Percentiles rank a stretch among this genome's conserved stretches.
Evolutionary conservation across 2,113 vertebrate species (phyloP).

Genomic region (Gnathochromis pfefferi): DNA sequence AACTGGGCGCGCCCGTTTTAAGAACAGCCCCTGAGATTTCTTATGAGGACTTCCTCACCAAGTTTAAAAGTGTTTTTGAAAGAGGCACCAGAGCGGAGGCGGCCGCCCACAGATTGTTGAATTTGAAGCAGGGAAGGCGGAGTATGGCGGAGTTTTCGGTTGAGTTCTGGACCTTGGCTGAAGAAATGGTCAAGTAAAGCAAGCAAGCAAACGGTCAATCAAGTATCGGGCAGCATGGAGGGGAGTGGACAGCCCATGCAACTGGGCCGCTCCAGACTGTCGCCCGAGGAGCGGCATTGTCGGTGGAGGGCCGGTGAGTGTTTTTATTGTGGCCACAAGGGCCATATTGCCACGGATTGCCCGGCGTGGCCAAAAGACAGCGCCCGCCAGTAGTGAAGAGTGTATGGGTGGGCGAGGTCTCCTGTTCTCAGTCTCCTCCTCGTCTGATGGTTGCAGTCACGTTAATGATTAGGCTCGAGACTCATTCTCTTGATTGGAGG

Average conservation of each 20-base stretch:
- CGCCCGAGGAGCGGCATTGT: accelerated
- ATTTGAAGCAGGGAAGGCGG: accelerated
- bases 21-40: not conserved
- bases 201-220: not conserved
- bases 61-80: not conserved
- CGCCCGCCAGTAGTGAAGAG: not conserved
- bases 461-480: accelerated
- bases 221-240: not conserved
- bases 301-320: too few species aligned
- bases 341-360: accelerated
- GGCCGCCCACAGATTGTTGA: accelerated
- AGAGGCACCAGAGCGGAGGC: accelerated
- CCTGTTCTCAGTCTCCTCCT: too few species aligned
- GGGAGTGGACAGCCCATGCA: too few species aligned
- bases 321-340: too few species aligned
- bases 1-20: not conserved
- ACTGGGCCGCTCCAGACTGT: accelerated
- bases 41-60: accelerated
- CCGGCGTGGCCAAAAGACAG: accelerated
- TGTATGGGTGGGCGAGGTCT: accelerated
- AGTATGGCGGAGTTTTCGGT: not conserved
- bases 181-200: not conserved
- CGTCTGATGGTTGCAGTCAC: too few species aligned
- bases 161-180: not conserved
- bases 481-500: not conserved